A percentile compares a stretch with the other conserved stretches of the same genome.
These are phyloP conservation scores for Machaerirhynchus nigripectus DNA, from an alignment of 2,113 vertebrate genomes.

Conservation along the genomic window DNA sequence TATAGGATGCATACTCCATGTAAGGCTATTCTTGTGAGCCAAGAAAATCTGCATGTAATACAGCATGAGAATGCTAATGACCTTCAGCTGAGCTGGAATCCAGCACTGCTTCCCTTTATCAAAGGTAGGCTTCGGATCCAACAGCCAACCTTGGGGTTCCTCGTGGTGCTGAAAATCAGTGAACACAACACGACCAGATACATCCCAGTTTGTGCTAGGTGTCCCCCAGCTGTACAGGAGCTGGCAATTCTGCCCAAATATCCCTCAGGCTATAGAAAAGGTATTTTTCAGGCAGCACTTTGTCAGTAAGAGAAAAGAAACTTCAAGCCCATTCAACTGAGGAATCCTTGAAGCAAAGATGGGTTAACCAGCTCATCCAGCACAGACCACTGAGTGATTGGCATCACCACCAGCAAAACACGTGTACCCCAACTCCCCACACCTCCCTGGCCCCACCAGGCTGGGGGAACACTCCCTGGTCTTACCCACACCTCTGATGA, in stretches of 20 bases:
- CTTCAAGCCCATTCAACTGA: background rate
- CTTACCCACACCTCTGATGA: background rate
- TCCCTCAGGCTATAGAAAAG: background rate
- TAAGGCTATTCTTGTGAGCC: slow-evolving; percentile 36
- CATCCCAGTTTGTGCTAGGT: background rate
- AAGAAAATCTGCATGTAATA: slow-evolving; percentile 58
- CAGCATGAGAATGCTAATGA: slow-evolving; percentile 59
- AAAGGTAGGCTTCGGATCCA: background rate
- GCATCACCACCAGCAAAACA: background rate
- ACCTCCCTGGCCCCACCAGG: background rate
- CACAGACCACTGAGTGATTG: background rate
- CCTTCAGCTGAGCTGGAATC: background rate
- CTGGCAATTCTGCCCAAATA: background rate
- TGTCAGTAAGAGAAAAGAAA: background rate
- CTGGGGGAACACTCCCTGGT: background rate
- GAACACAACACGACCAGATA: background rate
- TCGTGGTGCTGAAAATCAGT: background rate
- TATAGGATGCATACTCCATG: slow-evolving; percentile 14
- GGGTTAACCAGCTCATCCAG: background rate
- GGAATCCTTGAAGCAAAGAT: background rate
- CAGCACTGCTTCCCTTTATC: background rate
- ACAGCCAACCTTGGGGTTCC: background rate
- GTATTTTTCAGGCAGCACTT: slow-evolving; percentile 6
- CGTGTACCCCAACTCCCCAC: background rate
- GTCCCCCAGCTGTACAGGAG: background rate